Evolutionary conservation across 1,140 invertebrate species (phyloP), one percentile per base, ranked within the genome.

Genomic region (Zaprionus vittiger): DNA sequence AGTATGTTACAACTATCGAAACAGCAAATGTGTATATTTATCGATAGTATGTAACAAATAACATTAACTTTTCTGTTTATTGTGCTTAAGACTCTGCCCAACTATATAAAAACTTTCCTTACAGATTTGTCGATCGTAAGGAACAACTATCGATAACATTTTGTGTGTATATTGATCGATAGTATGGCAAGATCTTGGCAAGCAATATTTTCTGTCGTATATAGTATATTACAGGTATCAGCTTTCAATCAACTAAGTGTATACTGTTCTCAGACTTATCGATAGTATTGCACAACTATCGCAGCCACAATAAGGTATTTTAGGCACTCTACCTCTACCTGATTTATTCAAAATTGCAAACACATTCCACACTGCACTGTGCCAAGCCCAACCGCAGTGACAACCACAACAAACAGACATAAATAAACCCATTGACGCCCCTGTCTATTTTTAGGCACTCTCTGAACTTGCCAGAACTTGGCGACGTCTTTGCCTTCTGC

Each of bases 401-500:
- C n/a, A 28, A 41, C 12, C 34, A 22, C 12, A 17, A 59, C 11
- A 38, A 4, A 14, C 2, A 20, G 22, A 52, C 20, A 24, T 52
- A 52, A 52, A 24, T 52, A 52, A 52, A 38, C 55, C 20, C 54
- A 44, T 57, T 57, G 64, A 56, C 47, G 20, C 34, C 38, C 20
- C 7, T n/a, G 5, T 37, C 56, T 69, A 69, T 69, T 69, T 69
- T 61, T 69, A 69, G 47, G 47, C 47, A 52, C 5, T 52, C 11
- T 52, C 20, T 24, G 56, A 60, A 49, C 20, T 24, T 44, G 41
- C 15, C 20, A 37, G 31, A 38, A 31, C 31, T 59, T 59, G 56
- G 31, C 17, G n/a, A 22, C 17, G 56, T 59, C 31, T 59, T 66
- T 49, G n/a, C 12, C 9, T 24, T 68, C 26, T 24, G 37, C 31